phyloP scores from a whole-genome alignment of 92 coral and sea anemone species.

The Isaurus tuberculatus region DNA sequence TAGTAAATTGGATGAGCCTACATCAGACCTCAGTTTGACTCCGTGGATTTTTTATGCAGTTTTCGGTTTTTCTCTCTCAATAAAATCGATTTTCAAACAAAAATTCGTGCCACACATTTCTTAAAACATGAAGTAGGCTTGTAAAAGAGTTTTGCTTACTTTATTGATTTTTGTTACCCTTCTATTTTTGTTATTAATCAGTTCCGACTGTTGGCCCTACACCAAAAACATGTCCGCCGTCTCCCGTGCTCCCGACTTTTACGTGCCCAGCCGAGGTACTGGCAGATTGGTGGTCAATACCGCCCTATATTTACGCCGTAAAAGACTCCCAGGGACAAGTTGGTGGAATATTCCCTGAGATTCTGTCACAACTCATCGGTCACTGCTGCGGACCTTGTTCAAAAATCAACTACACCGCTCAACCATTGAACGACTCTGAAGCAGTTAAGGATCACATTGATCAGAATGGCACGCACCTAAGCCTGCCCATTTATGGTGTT shows the following conservation, averaged over 20 bases:
- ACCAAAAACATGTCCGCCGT: slow-evolving; percentile 18
- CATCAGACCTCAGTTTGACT: too few species aligned
- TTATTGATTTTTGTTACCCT: background rate
- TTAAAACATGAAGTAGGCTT: background rate
- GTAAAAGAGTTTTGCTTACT: too few species aligned
- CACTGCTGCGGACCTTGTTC: slow-evolving; percentile 82
- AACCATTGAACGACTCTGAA: slow-evolving; percentile 91
- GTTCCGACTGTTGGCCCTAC: background rate
- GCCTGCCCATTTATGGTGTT: slow-evolving; percentile 95
- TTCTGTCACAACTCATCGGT: slow-evolving; percentile 62
- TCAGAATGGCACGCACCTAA: slow-evolving; percentile 77
- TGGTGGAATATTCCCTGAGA: slow-evolving; percentile 77
- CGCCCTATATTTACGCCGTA: slow-evolving; percentile 88
- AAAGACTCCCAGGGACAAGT: slow-evolving; percentile 49
- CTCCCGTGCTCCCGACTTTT: background rate
- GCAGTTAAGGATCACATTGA: slow-evolving; percentile 90
- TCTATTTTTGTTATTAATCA: background rate
- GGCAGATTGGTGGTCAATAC: slow-evolving; percentile 98
- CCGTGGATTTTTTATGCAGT: too few species aligned
- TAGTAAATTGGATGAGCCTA: too few species aligned
- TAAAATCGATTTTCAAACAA: too few species aligned
- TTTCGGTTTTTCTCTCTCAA: too few species aligned
- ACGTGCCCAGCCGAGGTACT: slow-evolving; percentile 67
- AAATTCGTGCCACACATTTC: too few species aligned
- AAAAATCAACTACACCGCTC: slow-evolving; percentile 73